phyloP scores from a whole-genome alignment of 30 jellyfish, hydroid and myxozoan species.

The Aurelia aurita region DNA sequence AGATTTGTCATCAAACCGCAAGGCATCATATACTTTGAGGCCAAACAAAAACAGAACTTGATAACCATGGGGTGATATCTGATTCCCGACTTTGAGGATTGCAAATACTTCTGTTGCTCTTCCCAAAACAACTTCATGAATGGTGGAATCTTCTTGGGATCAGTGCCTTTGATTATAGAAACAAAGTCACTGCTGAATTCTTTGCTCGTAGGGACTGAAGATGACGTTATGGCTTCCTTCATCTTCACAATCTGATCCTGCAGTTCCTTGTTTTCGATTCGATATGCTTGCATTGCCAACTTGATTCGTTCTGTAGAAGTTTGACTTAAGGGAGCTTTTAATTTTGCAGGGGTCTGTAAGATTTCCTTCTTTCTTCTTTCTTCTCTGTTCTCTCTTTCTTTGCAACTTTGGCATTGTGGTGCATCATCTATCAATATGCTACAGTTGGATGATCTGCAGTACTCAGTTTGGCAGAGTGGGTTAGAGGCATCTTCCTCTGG shows the following conservation, averaged over 20 bases:
- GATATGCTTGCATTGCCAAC: constrained; percentile 16
- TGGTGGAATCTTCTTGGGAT: not conserved
- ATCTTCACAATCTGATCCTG: constrained; percentile 6
- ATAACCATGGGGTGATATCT: not conserved
- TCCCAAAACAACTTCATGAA: constrained; percentile 3
- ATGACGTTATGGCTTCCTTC: not conserved
- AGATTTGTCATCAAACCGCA: not conserved
- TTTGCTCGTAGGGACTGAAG: not conserved
- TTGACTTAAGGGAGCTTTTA: constrained; percentile 3
- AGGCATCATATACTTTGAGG: not conserved
- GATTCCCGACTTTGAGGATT: not conserved
- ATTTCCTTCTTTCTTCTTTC: no score
- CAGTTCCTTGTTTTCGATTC: constrained; percentile 2
- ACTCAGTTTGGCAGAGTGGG: no score
- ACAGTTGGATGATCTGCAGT: no score
- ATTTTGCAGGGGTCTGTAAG: not conserved
- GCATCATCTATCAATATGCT: no score
- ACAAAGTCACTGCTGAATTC: not conserved
- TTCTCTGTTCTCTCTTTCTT: no score
- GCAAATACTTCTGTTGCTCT: not conserved
- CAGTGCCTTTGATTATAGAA: not conserved
- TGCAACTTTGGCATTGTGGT: no score
- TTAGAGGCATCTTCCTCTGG: no score
- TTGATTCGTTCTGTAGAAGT: constrained; percentile 8
- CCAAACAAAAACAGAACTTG: not conserved